Evolutionary conservation across 2,113 vertebrate genomes (phyloP), one percentile per base, ranked within the genome.

Genomic region (Tetrao urogallus): DNA sequence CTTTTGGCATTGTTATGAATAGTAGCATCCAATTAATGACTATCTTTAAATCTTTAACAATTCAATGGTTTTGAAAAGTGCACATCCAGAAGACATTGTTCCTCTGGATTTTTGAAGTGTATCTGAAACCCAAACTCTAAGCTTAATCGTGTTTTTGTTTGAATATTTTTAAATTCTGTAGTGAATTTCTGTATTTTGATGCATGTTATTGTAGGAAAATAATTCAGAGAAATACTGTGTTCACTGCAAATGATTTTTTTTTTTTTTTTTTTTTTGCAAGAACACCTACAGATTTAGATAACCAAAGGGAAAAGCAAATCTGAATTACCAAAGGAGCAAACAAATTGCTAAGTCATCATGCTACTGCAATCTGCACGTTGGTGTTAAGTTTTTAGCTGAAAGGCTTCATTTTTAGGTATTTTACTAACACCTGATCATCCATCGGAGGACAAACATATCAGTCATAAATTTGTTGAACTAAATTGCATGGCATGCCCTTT

Each of bases 401-500:
- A 85, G 54, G 2, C 27, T 85, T 89, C 4, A 14, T 74, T 72
- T 90, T 61, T 20, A 82, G 38, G 24, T 60, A 11, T 65, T 90
- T 82, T 82, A 15, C 52, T 89, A 76, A 73, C 73, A 42, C 28
- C 72, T 82, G 89, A 87, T 43, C 13, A 16, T 60, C 58, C 4
- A 3, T 87, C 58, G 87, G 66, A 86, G 36, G 36, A 89, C 6
- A 21, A 73, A 14, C 25, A 30, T 66, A 43, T 61, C 45, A 42
- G 64, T 79, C 82, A 85, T 82, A 92, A 85, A 87, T 40, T 69
- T 57, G 30, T 86, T 93, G 84, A 82, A 58, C 20, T 63, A 78
- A 86, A 79, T 65, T 72, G 28, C 17, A 50, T 73, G 40, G 11
- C 16, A 22, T 63, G 3, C 85, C 50, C n/a, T 93, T 92, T 79